phyloP scores from a whole-genome alignment of 2,113 vertebrate species.

The Rhipidura dahli region DNA sequence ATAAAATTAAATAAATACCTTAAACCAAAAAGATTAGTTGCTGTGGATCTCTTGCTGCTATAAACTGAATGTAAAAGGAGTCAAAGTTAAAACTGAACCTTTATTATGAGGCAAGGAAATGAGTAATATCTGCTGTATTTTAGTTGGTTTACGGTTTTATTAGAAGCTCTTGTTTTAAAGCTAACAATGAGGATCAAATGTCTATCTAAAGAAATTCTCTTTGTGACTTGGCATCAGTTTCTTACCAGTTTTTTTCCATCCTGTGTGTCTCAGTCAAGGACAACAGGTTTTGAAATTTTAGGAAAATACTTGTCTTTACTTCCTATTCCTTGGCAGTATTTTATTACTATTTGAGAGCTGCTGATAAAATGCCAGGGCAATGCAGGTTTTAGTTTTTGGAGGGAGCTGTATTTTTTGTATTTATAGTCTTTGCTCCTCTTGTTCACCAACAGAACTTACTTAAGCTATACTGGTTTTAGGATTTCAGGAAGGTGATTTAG shows the following conservation, averaged over 20 bases:
- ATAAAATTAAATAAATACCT: background rate
- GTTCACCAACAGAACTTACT: background rate
- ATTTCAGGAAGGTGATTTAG: background rate
- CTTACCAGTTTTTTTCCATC: background rate
- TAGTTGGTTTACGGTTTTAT: background rate
- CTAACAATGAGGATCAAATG: background rate
- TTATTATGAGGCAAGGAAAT: background rate
- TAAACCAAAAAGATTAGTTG: background rate
- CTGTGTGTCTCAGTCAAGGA: background rate
- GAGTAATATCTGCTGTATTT: background rate
- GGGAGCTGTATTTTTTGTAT: background rate
- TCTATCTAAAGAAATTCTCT: background rate
- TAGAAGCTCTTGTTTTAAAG: constrained; percentile 14
- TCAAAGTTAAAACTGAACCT: background rate
- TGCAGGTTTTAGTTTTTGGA: background rate
- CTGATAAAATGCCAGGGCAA: background rate
- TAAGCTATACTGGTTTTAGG: background rate
- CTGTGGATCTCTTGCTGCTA: background rate
- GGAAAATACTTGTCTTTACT: background rate
- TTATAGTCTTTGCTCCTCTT: background rate
- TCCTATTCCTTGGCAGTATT: background rate
- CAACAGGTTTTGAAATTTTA: constrained; percentile 47
- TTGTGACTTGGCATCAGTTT: background rate
- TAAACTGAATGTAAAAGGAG: background rate
- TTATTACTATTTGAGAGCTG: background rate